Percentiles rank a stretch among this genome's conserved stretches.
Evolutionary conservation across 2,113 vertebrate genomes (phyloP).

Genomic region (Antechinus stuartii): DNA sequence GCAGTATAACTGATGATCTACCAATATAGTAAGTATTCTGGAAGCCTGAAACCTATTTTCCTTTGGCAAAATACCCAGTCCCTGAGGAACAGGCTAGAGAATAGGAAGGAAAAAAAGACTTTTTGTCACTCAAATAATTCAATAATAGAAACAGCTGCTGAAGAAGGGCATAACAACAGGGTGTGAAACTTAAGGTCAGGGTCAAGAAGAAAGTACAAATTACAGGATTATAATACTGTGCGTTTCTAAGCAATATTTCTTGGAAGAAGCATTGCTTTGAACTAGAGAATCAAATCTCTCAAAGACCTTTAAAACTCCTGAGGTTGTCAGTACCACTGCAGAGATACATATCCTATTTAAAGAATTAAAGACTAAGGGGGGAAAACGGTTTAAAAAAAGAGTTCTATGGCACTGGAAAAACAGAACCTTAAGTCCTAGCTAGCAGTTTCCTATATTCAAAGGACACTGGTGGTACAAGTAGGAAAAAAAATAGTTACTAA

Average conservation of each 20-base stretch:
- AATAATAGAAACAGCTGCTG: conserved; percentile 45
- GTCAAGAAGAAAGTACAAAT: conserved; percentile 39
- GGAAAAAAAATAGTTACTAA: conserved; percentile 41
- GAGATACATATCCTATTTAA: conserved; percentile 11
- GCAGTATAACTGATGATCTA: conserved; percentile 30
- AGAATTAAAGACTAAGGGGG: background rate
- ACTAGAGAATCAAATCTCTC: conserved; percentile 44
- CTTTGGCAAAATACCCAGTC: conserved; percentile 16
- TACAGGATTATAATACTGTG: conserved; percentile 35
- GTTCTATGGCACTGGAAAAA: background rate
- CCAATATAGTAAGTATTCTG: conserved; percentile 4
- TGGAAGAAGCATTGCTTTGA: conserved; percentile 54
- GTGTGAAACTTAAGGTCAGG: conserved; percentile 20
- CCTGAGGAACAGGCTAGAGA: background rate
- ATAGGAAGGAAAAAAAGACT: conserved; percentile 39
- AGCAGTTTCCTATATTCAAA: conserved; percentile 32
- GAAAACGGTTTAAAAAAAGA: conserved; percentile 33
- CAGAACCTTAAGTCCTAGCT: conserved; percentile 6
- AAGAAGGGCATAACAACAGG: conserved; percentile 23
- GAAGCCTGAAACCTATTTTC: conserved; percentile 23
- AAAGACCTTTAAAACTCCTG: conserved; percentile 10
- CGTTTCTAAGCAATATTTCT: conserved; percentile 42
- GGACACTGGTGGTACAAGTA: conserved; percentile 45
- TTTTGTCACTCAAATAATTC: conserved; percentile 38
- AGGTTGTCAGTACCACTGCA: conserved; percentile 8